Evolutionary conservation across 1,140 invertebrate species (phyloP), one percentile per base, ranked within the genome.

Genomic region (Drosophila ogumai): DNA sequence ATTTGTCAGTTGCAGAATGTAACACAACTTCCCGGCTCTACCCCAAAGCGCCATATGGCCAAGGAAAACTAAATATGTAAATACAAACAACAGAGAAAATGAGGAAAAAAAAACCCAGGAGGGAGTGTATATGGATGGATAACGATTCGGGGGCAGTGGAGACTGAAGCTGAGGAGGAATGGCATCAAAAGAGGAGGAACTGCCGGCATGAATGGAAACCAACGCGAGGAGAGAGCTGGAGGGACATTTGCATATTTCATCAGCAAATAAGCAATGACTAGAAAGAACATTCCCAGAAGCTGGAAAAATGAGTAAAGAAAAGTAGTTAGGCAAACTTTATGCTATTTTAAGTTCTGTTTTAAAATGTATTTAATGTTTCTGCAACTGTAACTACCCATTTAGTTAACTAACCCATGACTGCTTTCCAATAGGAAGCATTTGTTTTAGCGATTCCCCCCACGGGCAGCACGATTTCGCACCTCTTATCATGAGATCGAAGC

Each of bases 391-490:
- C 8, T 31, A n/a, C 15, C 36, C 54, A 22, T 15, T 49, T 3
- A 36, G 25, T 34, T 73, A 19, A 54, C 46, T 25, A 28, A 38
- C 50, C 38, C 38, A 41, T 32, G 15, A 17, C 3, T 28, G 3
- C 10, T 58, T 32, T 13, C 10, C 3, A 52, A 59, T 43, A 7
- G 64, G 15, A 59, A 71, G 13, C 44, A 44, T 32, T 52, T 73
- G 71, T 73, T 15, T 60, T 41, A 57, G 65, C 25, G 6, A 34
- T 61, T 61, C 34, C 68, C 43, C 68, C 34, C 66, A 74, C 57
- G 34, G 40, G 69, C 47, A 47, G 10, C 74, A 77, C 74, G 55
- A 77, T n/a, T 36, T 77, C 73, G 25, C 74, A 77, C 74, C 55
- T 77, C 25, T 41, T 60, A 58, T 77, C 74, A 77, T 77, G 55